Percentiles rank a stretch among this genome's conserved stretches.
Conservation (phyloP, 2,888 invertebrate genomes). For the Blera fallax region DNA sequence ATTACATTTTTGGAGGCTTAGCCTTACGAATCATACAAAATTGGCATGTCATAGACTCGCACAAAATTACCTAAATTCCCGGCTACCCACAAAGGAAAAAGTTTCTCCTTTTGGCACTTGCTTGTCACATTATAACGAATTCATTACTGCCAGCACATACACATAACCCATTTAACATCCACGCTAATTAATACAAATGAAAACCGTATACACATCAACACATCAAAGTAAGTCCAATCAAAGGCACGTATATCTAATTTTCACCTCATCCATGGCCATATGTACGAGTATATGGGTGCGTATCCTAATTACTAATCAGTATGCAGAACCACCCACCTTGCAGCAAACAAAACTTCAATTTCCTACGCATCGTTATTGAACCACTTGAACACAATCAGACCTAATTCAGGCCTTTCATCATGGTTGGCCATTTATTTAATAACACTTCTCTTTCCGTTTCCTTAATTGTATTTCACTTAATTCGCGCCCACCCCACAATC, state of each 20-base stretch:
- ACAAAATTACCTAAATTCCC: too few species aligned
- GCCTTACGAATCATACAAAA: too few species aligned
- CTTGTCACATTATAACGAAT: background rate
- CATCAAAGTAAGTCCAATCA: slow-evolving; percentile 15
- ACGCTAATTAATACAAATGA: slow-evolving; percentile 5
- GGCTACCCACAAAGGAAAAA: too few species aligned
- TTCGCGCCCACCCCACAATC: background rate
- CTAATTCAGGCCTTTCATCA: slow-evolving; percentile 6
- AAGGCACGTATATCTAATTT: slow-evolving; percentile 17
- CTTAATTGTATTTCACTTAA: slow-evolving; percentile 48
- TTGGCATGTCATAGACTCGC: too few species aligned
- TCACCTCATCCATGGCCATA: background rate
- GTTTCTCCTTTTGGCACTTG: too few species aligned
- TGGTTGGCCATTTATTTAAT: slow-evolving; percentile 22
- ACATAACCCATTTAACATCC: slow-evolving; percentile 7
- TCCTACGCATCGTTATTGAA: slow-evolving; percentile 1
- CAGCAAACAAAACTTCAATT: slow-evolving; percentile 24
- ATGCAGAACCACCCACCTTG: slow-evolving; percentile 11
- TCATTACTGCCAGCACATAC: background rate
- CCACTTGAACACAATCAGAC: background rate
- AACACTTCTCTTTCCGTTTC: background rate
- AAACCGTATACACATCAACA: background rate
- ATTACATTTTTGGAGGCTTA: too few species aligned
- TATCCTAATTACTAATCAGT: slow-evolving; percentile 52
- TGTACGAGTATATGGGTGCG: background rate